phyloP scores from a whole-genome alignment of 1,140 invertebrate genomes.

The Lysiphlebus fabarum region DNA sequence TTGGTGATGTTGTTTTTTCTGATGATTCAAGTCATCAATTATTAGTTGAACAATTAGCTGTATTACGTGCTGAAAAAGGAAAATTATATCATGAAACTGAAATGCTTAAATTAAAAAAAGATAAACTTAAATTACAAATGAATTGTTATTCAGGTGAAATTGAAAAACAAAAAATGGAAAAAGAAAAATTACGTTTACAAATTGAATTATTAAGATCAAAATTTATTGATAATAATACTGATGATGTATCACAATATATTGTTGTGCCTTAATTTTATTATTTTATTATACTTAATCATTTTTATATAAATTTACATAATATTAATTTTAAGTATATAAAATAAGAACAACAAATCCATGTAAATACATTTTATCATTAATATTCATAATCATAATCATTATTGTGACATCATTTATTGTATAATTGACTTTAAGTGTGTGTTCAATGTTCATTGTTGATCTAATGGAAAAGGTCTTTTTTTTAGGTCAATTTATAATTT shows the following conservation, averaged over 20 bases:
- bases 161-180: conserved; percentile 48
- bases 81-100: conserved; percentile 49
- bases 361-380: too few relatives aligned
- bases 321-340: too few relatives aligned
- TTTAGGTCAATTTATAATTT: too few relatives aligned
- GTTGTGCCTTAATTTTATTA: conserved; percentile 41
- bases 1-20: conserved; percentile 32
- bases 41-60: conserved; percentile 44
- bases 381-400: too few relatives aligned
- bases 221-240: conserved; percentile 45
- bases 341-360: too few relatives aligned
- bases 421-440: too few relatives aligned
- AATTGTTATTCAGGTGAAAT: conserved; percentile 45
- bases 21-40: conserved; percentile 43
- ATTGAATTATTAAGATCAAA: conserved; percentile 48
- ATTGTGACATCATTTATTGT: too few relatives aligned
- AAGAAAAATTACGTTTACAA: conserved; percentile 47
- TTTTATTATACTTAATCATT: too few relatives aligned
- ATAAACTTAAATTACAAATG: conserved; percentile 42
- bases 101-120: conserved; percentile 46
- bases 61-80: conserved; percentile 42
- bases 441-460: too few relatives aligned
- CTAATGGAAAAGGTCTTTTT: too few relatives aligned
- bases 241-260: conserved; percentile 46
- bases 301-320: too few relatives aligned